A percentile compares a stretch with the other conserved stretches of the same genome.
Conservation (phyloP, 2,888 invertebrate species). For the Tholera decimalis region DNA sequence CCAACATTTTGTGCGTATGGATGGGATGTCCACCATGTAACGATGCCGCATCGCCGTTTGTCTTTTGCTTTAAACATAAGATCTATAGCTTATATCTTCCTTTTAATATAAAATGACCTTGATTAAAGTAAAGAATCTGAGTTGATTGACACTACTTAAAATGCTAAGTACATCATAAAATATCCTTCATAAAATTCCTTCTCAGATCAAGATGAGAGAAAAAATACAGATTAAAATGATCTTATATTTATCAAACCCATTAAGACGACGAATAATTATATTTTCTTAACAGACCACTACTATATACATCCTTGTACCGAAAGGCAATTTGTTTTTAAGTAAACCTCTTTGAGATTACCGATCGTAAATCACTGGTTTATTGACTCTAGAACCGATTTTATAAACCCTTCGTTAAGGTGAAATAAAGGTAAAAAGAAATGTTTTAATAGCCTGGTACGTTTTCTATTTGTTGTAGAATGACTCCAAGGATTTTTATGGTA, state of each 20-base stretch:
- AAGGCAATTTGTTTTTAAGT: constrained; percentile 67
- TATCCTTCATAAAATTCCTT: constrained; percentile 19
- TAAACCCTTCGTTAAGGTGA: constrained; percentile 66
- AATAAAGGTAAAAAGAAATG: constrained; percentile 44
- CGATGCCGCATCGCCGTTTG: too few species aligned
- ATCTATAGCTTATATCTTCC: constrained; percentile 1
- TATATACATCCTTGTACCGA: constrained; percentile 54
- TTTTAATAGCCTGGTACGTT: constrained; percentile 61
- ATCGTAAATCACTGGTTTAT: constrained; percentile 77
- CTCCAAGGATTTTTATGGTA: constrained; percentile 29
- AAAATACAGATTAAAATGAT: constrained; percentile 31
- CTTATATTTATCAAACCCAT: constrained; percentile 36
- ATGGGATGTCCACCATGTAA: too few species aligned
- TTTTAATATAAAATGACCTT: background rate
- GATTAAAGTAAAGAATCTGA: background rate
- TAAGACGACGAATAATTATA: constrained; percentile 50
- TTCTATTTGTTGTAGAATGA: constrained; percentile 52
- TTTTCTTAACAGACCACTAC: constrained; percentile 42
- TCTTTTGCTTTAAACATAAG: too few species aligned
- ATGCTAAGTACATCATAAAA: constrained; percentile 1
- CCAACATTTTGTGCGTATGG: too few species aligned
- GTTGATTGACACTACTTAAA: background rate
- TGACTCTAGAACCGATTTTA: constrained; percentile 68
- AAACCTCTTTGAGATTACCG: constrained; percentile 63
- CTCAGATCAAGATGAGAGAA: constrained; percentile 15